These are phyloP conservation scores for Bombus impatiens DNA, from an alignment of 1,140 invertebrate genomes.

Conservation along the genomic window DNA sequence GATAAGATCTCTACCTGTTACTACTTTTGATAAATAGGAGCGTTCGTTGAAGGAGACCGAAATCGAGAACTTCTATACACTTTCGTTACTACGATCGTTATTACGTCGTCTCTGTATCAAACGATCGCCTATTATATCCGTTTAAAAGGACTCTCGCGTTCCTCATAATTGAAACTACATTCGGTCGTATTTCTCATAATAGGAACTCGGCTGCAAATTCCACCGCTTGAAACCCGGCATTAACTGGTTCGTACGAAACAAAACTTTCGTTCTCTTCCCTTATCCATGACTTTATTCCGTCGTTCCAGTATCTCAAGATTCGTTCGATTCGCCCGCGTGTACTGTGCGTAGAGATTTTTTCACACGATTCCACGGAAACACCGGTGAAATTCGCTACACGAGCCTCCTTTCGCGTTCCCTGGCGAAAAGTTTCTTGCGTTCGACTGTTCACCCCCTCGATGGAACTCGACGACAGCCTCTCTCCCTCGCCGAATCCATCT, in stretches of 20 bases:
- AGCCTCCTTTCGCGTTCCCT: neutral
- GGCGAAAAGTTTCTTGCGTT: slow-evolving; percentile 13
- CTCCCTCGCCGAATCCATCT: neutral
- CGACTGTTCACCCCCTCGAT: slow-evolving; percentile 22
- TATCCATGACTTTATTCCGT: neutral
- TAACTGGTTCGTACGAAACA: neutral
- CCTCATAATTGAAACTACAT: neutral
- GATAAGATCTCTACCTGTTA: too few species aligned
- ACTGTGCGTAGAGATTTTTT: neutral
- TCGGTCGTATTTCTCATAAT: neutral
- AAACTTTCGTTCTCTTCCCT: neutral
- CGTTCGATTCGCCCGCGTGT: neutral
- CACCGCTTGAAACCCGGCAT: too few species aligned
- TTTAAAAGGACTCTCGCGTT: neutral
- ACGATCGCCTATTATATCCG: neutral
- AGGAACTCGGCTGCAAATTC: neutral
- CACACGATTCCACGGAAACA: neutral
- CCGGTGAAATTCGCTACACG: neutral
- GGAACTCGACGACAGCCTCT: neutral
- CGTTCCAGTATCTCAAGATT: neutral
- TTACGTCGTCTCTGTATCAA: neutral
- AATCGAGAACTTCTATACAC: too few species aligned
- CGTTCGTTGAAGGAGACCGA: neutral
- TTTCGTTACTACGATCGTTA: neutral
- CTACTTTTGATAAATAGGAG: neutral